Conservation (phyloP, 2,888 invertebrate genomes). For the Lasioglossum zephyrum region DNA sequence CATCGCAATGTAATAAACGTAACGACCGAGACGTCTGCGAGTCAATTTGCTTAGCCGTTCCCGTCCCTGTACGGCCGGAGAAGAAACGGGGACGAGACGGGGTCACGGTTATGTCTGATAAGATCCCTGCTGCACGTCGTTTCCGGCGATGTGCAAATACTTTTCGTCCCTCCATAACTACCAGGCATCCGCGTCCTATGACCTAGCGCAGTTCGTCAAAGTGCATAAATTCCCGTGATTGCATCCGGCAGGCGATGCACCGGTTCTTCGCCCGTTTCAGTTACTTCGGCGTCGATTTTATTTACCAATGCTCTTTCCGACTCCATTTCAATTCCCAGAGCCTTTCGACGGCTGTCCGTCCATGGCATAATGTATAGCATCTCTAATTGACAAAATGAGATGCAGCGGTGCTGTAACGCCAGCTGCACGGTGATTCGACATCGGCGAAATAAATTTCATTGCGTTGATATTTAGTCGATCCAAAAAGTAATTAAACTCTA, state of each 20-base stretch:
- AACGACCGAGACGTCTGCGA: slow-evolving; percentile 60
- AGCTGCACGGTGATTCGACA: background rate
- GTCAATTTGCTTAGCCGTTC: slow-evolving; percentile 56
- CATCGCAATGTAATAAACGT: slow-evolving; percentile 60
- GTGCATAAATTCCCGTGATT: slow-evolving; percentile 77
- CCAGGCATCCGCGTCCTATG: slow-evolving; percentile 2
- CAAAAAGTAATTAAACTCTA: background rate
- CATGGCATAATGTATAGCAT: slow-evolving; percentile 42
- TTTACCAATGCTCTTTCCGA: slow-evolving; percentile 71
- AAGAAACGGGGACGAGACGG: slow-evolving; percentile 38
- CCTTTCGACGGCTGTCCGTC: slow-evolving; percentile 38
- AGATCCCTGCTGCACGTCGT: slow-evolving; percentile 42
- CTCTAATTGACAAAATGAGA: slow-evolving; percentile 41
- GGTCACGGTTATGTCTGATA: slow-evolving; percentile 46
- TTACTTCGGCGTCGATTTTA: slow-evolving; percentile 63
- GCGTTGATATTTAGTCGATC: background rate
- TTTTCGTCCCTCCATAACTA: slow-evolving; percentile 31
- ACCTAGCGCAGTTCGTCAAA: slow-evolving; percentile 64
- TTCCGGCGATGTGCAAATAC: slow-evolving; percentile 57
- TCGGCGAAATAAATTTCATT: background rate
- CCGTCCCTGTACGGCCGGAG: background rate
- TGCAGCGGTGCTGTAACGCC: background rate
- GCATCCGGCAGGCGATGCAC: slow-evolving; percentile 54
- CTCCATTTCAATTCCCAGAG: slow-evolving; percentile 64
- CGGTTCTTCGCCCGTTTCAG: slow-evolving; percentile 37